Evolutionary conservation across 2,888 invertebrate species (phyloP).

Genomic region (Caenorhabditis virilis): DNA sequence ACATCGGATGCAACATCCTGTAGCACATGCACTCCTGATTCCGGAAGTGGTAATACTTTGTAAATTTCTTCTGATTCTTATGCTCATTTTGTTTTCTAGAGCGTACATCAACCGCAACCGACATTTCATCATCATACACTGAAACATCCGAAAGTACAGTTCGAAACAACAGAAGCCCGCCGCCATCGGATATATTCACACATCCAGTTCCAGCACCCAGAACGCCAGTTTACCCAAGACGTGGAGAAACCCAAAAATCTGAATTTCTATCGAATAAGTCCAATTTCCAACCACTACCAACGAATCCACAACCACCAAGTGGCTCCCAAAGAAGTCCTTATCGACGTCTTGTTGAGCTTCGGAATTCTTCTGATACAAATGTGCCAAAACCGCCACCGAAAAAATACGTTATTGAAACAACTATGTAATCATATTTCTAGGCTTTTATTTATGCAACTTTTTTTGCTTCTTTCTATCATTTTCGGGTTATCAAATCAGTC

Average conservation of each 20-base stretch:
- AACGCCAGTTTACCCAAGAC: constrained; percentile 1
- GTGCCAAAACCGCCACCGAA: not conserved
- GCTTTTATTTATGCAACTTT: constrained; percentile 1
- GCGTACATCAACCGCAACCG: constrained; percentile 36
- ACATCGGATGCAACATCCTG: constrained; percentile 19
- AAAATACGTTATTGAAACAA: constrained; percentile 33
- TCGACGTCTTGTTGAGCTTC: constrained; percentile 18
- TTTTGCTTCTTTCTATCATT: too few relatives aligned
- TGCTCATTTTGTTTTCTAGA: constrained; percentile 8
- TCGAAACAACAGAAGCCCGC: constrained; percentile 14
- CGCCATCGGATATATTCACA: not conserved
- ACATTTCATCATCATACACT: constrained; percentile 24
- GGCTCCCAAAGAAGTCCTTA: too few relatives aligned
- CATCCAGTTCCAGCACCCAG: constrained; percentile 12
- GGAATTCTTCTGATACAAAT: constrained; percentile 3
- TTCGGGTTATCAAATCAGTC: too few relatives aligned
- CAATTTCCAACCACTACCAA: constrained; percentile 26
- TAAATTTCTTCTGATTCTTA: not conserved
- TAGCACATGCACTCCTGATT: constrained; percentile 34
- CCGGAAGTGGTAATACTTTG: too few relatives aligned
- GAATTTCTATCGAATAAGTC: constrained; percentile 13
- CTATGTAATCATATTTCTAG: constrained; percentile 22
- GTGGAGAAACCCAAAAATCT: not conserved
- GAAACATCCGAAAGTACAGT: constrained; percentile 32
- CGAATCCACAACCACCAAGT: constrained; percentile 14